Conservation (phyloP, 2,113 vertebrate species). For the Oreochromis aureus region DNA sequence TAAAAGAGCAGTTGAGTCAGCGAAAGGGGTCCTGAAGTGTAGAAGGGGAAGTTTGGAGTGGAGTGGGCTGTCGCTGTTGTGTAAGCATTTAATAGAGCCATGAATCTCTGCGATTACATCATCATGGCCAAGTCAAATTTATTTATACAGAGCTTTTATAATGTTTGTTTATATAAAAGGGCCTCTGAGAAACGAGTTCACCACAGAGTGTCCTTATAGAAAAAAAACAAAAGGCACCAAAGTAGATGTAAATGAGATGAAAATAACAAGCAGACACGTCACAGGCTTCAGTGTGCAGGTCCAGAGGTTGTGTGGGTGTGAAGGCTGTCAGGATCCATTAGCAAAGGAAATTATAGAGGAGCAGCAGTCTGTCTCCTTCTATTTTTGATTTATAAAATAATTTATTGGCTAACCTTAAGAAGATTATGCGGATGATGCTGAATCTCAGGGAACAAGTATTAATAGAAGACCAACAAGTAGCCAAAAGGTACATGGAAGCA, state of each 20-base stretch:
- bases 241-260: slow-evolving; percentile 21
- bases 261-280: slow-evolving; percentile 13
- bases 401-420: background rate
- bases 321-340: slow-evolving; percentile 25
- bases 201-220: background rate
- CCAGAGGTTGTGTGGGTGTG: slow-evolving; percentile 28
- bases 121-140: slow-evolving; percentile 28
- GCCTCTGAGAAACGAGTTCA: background rate
- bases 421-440: background rate
- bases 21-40: slow-evolving; percentile 41
- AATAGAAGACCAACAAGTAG: background rate
- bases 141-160: slow-evolving; percentile 38
- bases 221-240: background rate
- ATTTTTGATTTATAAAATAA: background rate
- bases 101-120: slow-evolving; percentile 44
- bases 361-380: background rate
- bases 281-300: background rate
- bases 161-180: slow-evolving; percentile 36
- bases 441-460: background rate
- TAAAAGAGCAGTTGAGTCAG: slow-evolving; percentile 52
- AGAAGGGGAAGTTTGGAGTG: slow-evolving; percentile 34
- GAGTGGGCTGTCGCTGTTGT: slow-evolving; percentile 48
- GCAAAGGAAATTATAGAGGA: slow-evolving; percentile 5
- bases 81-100: slow-evolving; percentile 49
- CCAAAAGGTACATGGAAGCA: background rate